These are phyloP conservation scores for Drosophila bipectinata DNA, from an alignment of 1,140 invertebrate species.

Conservation along the genomic window DNA sequence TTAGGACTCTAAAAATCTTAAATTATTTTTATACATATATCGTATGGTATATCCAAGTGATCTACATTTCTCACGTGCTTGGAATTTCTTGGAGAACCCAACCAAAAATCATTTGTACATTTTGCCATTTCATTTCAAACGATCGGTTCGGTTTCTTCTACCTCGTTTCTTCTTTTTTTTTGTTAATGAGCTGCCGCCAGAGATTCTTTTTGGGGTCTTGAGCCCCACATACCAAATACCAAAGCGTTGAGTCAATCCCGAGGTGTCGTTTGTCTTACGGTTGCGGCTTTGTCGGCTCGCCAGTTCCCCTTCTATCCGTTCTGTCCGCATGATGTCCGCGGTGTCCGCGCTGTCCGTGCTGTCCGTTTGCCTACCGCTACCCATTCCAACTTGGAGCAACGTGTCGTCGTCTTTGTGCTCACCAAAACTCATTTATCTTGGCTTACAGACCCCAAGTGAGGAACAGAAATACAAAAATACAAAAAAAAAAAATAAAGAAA, in stretches of 20 bases:
- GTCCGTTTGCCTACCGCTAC: slow-evolving; percentile 14
- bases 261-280: slow-evolving; percentile 77
- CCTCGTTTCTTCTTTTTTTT: slow-evolving; percentile 13
- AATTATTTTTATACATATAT: no score
- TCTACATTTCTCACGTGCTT: not conserved
- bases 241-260: slow-evolving; percentile 78
- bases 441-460: slow-evolving; percentile 56
- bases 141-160: slow-evolving; percentile 16
- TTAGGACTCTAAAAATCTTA: not conserved
- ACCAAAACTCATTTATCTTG: slow-evolving; percentile 82
- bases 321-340: not conserved
- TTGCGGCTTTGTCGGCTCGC: slow-evolving; percentile 73
- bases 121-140: slow-evolving; percentile 14
- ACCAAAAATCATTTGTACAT: not conserved
- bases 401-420: slow-evolving; percentile 79
- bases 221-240: slow-evolving; percentile 73
- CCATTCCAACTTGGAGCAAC: slow-evolving; percentile 36
- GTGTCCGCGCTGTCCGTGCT: not conserved
- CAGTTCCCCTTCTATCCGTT: not conserved
- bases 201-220: slow-evolving; percentile 46
- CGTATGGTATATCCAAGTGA: no score
- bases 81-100: not conserved
- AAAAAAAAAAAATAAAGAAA: slow-evolving; percentile 7
- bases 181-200: slow-evolving; percentile 63
- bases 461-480: slow-evolving; percentile 13